Evolutionary conservation across 1,140 invertebrate genomes (phyloP), one percentile per base, ranked within the genome.

Genomic region (Lamellibrachia luymesi): DNA sequence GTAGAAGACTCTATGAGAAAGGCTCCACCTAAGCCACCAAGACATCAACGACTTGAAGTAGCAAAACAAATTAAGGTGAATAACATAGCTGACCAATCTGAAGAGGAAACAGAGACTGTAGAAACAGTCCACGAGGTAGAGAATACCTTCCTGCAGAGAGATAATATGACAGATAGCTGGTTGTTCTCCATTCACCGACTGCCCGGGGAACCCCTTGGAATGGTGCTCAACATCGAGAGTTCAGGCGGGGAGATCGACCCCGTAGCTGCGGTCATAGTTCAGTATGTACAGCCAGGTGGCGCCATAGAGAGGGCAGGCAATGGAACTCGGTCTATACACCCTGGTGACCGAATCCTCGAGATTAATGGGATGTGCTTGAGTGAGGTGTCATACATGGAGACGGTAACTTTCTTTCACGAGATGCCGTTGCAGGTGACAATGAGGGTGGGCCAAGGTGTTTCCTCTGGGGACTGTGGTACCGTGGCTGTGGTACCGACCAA

Each of bases 201-300:
- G 92, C 98, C 98, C 0, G 98, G 98, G 0, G 98, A 99, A 96
- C 97, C 98, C 90, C 96, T 99, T 0, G 98, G 98, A 0, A 98
- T 99, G 95, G 98, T 98, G 0, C 96, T 99, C 0, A 98, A 98
- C 95, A 99, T 99, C 95, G 98, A 99, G 96, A 98, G 98, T 56
- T 98, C 98, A 4, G 97, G 97, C 50, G 94, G 95, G 50, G 94
- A 95, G 25, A 97, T 97, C 17, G 98, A 98, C 95, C 97, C 97
- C 92, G 97, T 98, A 5, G 96, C 97, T 10, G 97, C 97, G 93
- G 97, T 99, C 38, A 98, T 98, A 92, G 98, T 99, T 92, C 98
- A 99, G 95, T 98, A 98, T 94, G 98, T 98, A 95, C 98, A 98
- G 50, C 97, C 97, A 51, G 98, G 98, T 93, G 98, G 98, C 95